Evolutionary conservation across 2,113 vertebrate genomes (phyloP), one percentile per base, ranked within the genome.

Genomic region (Jaculus jaculus): DNA sequence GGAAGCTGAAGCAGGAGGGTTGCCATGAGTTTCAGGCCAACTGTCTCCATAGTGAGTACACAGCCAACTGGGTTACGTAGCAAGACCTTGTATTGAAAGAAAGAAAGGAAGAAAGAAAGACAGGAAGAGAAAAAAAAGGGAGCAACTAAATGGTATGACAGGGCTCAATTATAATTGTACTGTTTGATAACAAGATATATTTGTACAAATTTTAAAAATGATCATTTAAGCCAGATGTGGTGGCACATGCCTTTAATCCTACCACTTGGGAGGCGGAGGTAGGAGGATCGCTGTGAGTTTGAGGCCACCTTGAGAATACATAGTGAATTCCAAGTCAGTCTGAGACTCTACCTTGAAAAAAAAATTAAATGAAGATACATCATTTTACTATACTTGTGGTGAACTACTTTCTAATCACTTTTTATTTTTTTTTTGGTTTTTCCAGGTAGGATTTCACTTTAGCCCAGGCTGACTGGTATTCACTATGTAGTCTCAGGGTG

Each of bases 171-270:
- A 39, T 60, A 47, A 54, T 17, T 32, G 16, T 16, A 54, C 21
- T n/a, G 15, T 58, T 68, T 9, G 1, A 51, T 68, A 28, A 81
- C 23, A 68, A 63, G 23, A 69, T 82, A 92, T 63, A 17, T 11
- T 84, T 83, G 2, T 10, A 75, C 79, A 68, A n/a, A n/a, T 85
- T 92, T 87, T 91, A 37, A 78, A 84, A 23, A 84, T 73, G 72
- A 66, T 84, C 17, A 84, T 32, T 47, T 47, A 47, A 47, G 42
- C 42, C 42, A 8, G 42, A 8, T 47, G 42, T 47, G 42, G 42
- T 47, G 42, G 42, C 42, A 8, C 42, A 47, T 8, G 42, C 42
- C 42, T 47, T 47, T 47, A 47, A 47, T 47, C 42, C 42, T 8
- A 47, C 5, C 42, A 47, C 42, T 47, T 8, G 42, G 42, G 42